Base-by-base conservation (phyloP, 1,140 invertebrate genomes). In the Hyposmocoma kahamanoa region DNA sequence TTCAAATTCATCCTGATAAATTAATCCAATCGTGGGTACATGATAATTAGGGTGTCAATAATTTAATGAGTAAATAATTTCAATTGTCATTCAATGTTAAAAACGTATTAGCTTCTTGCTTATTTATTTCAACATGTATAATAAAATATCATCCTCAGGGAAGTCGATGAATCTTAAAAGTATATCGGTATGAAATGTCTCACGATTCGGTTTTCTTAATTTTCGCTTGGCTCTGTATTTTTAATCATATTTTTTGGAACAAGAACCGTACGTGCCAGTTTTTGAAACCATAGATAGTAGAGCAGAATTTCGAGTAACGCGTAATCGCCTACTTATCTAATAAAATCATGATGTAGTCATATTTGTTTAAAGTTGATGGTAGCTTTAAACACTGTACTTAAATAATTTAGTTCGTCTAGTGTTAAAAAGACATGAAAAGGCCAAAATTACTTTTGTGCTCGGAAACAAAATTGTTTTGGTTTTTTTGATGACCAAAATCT, bases 401-500 rank as follows among this genome's bases (percentile, higher is more conserved):
- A 41, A 68, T 59, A 65, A 62, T 36, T 74, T 60, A 69, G 54
- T 74, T 78, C 60, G 50, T 53, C 46, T 59, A 30, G 59, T 68
- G 75, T 63, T 59, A 53, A 48, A 58, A 69, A 22, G 41, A 32
- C 24, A 42, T 42, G 22, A 22, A 66, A 69, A 63, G 61, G 67
- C 68, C 68, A 76, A 74, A 76, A 65, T 62, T 59, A 58, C 32
- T 66, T 64, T 77, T 69, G 66, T 63, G 26, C 47, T 52, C 52
- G 51, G 55, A 61, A 58, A 46, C 54, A 69, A 71, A 63, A 57
- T 52, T 38, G 62, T 73, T 68, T 72, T 65, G 68, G 69, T 76
- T n/a, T n/a, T 58, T 64, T 61, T 55, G 51, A 63, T 65, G 71
- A 80, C 78, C 81, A 84, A 84, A 84, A 72, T 72, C 58, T 62